Evolutionary conservation across 1,140 invertebrate genomes (phyloP).

Genomic region (Akabosia matsudoensis): DNA sequence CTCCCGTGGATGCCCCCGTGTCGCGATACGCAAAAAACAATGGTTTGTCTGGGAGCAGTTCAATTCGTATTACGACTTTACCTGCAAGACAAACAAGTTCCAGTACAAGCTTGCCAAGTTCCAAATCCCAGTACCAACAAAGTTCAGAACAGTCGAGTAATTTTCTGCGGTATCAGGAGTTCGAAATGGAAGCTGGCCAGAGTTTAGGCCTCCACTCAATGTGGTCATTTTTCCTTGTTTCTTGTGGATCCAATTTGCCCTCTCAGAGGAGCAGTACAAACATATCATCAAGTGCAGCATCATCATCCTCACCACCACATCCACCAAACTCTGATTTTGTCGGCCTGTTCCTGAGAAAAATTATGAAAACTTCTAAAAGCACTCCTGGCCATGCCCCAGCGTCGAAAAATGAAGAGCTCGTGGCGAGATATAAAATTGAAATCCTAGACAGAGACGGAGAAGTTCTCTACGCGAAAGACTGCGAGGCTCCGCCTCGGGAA

Average conservation of each 20-base stretch:
- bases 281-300: background rate
- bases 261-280: background rate
- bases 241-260: background rate
- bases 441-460: background rate
- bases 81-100: background rate
- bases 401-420: background rate
- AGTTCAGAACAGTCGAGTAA: background rate
- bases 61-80: background rate
- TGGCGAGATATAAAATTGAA: background rate
- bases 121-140: background rate
- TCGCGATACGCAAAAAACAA: background rate
- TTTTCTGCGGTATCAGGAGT: conserved; percentile 1
- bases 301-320: background rate
- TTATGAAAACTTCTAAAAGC: background rate
- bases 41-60: background rate
- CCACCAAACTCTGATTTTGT: background rate
- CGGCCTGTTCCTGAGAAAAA: background rate
- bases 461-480: background rate
- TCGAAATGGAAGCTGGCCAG: background rate
- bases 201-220: background rate
- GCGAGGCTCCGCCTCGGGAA: background rate
- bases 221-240: background rate
- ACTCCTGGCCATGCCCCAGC: background rate
- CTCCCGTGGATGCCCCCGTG: background rate
- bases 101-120: background rate